phyloP scores from a whole-genome alignment of 2,113 vertebrate species.

The Petroica traversi region DNA sequence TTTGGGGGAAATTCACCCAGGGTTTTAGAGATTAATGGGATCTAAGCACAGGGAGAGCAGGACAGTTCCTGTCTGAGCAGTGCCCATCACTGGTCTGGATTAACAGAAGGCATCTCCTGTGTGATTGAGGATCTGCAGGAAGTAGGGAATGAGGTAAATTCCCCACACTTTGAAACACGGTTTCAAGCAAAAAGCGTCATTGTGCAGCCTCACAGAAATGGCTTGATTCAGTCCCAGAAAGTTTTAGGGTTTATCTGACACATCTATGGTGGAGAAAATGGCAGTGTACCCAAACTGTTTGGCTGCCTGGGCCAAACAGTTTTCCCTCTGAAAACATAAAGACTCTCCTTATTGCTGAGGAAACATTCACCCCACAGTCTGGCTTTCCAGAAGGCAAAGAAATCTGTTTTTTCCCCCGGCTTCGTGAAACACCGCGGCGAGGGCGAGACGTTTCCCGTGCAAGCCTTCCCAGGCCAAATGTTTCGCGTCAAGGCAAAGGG shows the following conservation, averaged over 20 bases:
- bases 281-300: not conserved
- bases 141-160: not conserved
- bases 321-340: not conserved
- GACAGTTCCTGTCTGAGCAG: not conserved
- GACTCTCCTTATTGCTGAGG: not conserved
- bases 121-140: not conserved
- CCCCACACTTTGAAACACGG: not conserved
- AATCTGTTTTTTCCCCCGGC: not conserved
- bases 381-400: not conserved
- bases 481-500: conserved; percentile 44
- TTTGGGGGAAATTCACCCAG: not conserved
- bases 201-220: not conserved
- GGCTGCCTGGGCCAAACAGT: not conserved
- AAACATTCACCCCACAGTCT: not conserved
- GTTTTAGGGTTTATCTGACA: not conserved
- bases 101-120: not conserved
- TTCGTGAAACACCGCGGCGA: not conserved
- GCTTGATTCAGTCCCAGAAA: not conserved
- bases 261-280: fast-evolving
- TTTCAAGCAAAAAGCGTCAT: not conserved
- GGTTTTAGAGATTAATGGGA: not conserved
- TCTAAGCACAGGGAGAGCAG: not conserved
- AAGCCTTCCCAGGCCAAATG: conserved; percentile 29
- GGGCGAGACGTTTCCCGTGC: not conserved
- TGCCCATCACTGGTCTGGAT: not conserved